Base-by-base conservation (phyloP, 2,888 invertebrate genomes). In the Leptothorax acervorum region DNA sequence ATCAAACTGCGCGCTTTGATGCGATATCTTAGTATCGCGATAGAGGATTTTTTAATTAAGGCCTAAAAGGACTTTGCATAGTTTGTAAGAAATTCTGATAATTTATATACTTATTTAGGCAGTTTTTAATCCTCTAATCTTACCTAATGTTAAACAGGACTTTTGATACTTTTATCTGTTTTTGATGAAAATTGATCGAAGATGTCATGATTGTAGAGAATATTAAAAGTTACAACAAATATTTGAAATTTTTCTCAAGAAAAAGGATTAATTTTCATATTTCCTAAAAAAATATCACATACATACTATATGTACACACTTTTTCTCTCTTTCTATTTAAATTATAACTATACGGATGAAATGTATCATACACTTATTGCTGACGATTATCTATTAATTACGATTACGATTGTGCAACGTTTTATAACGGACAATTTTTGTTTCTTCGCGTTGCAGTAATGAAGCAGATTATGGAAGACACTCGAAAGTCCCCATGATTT, bases 1-100 rank as follows among this genome's bases (percentile, higher is more conserved):
- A 88, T 91, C 81, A 79, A 75, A 81, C 62, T n/a, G n/a, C 68
- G 57, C n/a, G 35, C 23, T 79, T 57, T 55, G 15, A 76, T 12
- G 39, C 18, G 18, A 60, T 60, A 70, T 79, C 57, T 70, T 48
- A 35, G 48, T 71, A 81, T 48, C 15, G 12, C 60, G 6, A 39
- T 28, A 23, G 11, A 23, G 11, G 18, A 6, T 57, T 62, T 70
- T 71, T 81, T 73, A 35, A 79, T 70, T 71, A 73, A 71, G 28
- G 5, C 6, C 12, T n/a, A 9, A 68, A 9, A 68, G 55, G n/a
- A 60, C 15, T 48, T 48, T 18, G 6, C 57, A 31, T 35, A 15
- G 11, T 31, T 78, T 28, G n/a, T 1, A 11, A 70, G 57, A 70
- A 35, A 57, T 42, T 39, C 28, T 53, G 31, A 12, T 6, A 18